Evolutionary conservation across 1,140 invertebrate species (phyloP), one percentile per base, ranked within the genome.

Genomic region (Conus ventricosus): DNA sequence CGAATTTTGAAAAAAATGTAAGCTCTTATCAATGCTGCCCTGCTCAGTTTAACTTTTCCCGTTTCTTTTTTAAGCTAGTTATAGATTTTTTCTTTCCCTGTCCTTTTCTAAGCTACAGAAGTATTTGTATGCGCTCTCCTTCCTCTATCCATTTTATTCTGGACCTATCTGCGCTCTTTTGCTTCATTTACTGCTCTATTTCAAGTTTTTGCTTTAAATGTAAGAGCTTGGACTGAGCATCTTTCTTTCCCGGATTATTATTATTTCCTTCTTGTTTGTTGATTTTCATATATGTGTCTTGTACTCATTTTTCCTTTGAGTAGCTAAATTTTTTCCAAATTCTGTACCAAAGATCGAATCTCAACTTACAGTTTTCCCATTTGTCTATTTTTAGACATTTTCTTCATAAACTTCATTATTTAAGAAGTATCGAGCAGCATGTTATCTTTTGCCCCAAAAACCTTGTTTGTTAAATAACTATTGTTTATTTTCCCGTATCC

Each of bases 91-190:
- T 78, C 63, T 39, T 82, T 55, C 84, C 67, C 84, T 78, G 6
- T 17, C 63, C 39, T 86, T 89, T 89, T 86, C 88, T 39, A 89
- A n/a, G 51, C 39, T 27, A 8, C 81, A 11, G n/a, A 89, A 89
- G 67, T 60, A 86, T 81, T 80, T 80, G 84, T 27, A 75, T 87
- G 51, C 71, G n/a, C 78, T 76, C 75, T 53, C 76, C 85, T 27
- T 80, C 55, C 87, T 89, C 78, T 39, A 89, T 39, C 84, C 88
- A 86, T 71, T 81, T 89, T 23, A 54, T 57, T 60, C 88, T 55
- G 6, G 53, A 85, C 60, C 83, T 84, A 88, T 85, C 25, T 80
- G 88, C 23, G 84, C 88, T n/a, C 75, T 55, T 85, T 23, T 6
- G 54, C 75, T 85, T 54, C 75, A 76, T 76, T 76, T 20, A 27